These are phyloP conservation scores for Xenus cinereus DNA, from an alignment of 2,113 vertebrate genomes.

Conservation along the genomic window DNA sequence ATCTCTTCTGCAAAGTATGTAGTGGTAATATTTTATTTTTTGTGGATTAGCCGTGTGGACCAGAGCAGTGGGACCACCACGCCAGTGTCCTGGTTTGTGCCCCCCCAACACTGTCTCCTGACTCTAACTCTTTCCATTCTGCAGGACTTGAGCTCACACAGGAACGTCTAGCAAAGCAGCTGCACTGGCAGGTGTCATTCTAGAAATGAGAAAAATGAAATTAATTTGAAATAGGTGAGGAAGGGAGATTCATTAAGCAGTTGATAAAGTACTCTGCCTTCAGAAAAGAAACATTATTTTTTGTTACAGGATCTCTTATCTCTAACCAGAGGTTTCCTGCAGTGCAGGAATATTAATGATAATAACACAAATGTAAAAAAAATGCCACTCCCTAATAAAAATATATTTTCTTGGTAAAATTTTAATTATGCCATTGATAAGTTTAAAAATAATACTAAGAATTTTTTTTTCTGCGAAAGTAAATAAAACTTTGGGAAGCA, in stretches of 20 bases:
- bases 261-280: neutral
- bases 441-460: neutral
- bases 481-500: neutral
- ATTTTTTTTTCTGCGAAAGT: neutral
- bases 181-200: neutral
- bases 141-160: neutral
- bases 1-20: neutral
- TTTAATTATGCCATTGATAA: neutral
- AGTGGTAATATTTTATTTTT: neutral
- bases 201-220: neutral
- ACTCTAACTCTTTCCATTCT: neutral
- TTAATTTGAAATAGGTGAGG: neutral
- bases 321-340: neutral
- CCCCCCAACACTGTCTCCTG: fast-evolving
- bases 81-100: neutral
- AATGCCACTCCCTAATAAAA: neutral
- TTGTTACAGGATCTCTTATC: neutral
- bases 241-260: neutral
- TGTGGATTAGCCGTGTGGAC: neutral
- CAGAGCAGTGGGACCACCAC: neutral
- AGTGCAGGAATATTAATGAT: neutral
- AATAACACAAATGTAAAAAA: neutral
- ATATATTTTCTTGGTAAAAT: neutral
- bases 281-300: neutral
- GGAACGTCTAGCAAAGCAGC: neutral